Evolutionary conservation across 2,888 invertebrate genomes (phyloP).

Genomic region (Macrosoma leucophasiata): DNA sequence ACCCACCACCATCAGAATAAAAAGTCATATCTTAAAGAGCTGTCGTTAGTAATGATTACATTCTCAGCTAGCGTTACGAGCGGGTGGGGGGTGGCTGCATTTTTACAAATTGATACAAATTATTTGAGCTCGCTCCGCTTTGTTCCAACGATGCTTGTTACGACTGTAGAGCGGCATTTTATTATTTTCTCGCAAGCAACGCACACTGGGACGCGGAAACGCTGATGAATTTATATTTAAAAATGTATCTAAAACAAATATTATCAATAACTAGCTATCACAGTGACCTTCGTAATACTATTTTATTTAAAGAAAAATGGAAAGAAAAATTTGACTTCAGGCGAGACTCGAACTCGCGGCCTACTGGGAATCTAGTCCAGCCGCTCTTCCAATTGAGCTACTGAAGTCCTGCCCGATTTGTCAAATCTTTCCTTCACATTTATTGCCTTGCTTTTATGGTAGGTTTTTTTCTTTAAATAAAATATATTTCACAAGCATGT

Average conservation of each 20-base stretch:
- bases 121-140: conserved; percentile 74
- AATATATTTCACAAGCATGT: too few species aligned
- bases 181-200: conserved; percentile 54
- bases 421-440: too few species aligned
- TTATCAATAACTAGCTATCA: background rate
- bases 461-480: too few species aligned
- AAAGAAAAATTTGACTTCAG: too few species aligned
- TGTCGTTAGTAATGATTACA: conserved; percentile 59
- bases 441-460: too few species aligned
- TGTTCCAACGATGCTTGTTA: conserved; percentile 75
- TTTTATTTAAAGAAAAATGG: too few species aligned
- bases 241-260: background rate
- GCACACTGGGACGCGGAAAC: conserved; percentile 31
- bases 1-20: conserved; percentile 8
- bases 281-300: background rate
- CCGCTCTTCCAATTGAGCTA: too few species aligned
- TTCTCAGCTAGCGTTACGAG: conserved; percentile 43
- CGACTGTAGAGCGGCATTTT: conserved; percentile 71
- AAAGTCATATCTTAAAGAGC: conserved; percentile 28
- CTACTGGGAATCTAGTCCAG: too few species aligned
- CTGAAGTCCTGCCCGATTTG: too few species aligned
- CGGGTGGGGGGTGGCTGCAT: conserved; percentile 58
- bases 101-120: conserved; percentile 77
- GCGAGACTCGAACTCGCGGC: too few species aligned
- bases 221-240: conserved; percentile 11